A percentile compares a stretch with the other conserved stretches of the same genome.
Conservation (phyloP, 1,140 invertebrate genomes). For the Rhyzopertha dominica region DNA sequence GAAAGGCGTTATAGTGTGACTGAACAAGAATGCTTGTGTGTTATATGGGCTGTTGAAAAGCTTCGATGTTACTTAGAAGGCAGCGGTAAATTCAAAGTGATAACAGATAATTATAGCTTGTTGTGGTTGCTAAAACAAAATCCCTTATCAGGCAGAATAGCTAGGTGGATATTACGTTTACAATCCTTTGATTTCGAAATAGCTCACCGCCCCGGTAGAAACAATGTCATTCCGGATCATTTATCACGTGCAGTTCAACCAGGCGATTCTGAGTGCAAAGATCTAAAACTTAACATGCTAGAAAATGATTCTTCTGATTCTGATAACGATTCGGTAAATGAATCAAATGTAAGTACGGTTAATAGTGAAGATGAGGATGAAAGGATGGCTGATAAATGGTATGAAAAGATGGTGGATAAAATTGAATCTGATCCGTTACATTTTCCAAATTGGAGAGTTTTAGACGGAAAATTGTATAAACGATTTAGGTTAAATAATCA, state of each 20-base stretch:
- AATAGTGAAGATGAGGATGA: background rate
- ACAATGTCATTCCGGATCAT: too few relatives aligned
- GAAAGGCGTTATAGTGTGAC: slow-evolving; percentile 43
- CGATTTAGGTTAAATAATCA: background rate
- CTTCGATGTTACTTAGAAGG: slow-evolving; percentile 35
- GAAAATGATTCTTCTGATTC: too few relatives aligned
- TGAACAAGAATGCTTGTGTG: slow-evolving; percentile 44
- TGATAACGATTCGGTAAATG: too few relatives aligned
- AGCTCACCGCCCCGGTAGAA: too few relatives aligned
- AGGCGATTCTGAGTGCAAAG: too few relatives aligned
- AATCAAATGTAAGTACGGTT: too few relatives aligned
- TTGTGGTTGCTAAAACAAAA: slow-evolving; percentile 10
- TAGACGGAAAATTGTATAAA: slow-evolving; percentile 2
- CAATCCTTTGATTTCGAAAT: too few relatives aligned
- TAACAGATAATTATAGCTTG: slow-evolving; percentile 12
- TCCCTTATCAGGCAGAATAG: too few relatives aligned
- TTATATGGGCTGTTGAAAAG: slow-evolving; percentile 42
- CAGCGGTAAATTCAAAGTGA: slow-evolving; percentile 39
- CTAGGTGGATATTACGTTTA: too few relatives aligned
- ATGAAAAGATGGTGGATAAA: background rate
- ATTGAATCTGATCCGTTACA: background rate
- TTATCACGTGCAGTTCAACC: too few relatives aligned
- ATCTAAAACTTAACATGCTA: too few relatives aligned
- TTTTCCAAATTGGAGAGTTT: background rate
- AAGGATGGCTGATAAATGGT: background rate